Conservation (phyloP, 2,888 invertebrate species). For the Tachina grossa region DNA sequence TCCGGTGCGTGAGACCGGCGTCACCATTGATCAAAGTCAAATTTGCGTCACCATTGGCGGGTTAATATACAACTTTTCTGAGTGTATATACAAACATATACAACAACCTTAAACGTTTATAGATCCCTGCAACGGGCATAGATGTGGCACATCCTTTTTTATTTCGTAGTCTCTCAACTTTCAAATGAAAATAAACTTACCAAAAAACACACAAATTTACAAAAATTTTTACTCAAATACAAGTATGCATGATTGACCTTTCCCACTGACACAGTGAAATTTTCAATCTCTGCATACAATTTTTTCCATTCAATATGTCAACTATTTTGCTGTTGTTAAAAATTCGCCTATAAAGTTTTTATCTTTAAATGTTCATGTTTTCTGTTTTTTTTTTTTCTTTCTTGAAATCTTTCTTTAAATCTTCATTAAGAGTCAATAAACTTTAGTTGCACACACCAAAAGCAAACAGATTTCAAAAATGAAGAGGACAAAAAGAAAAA, state of each 20-base stretch:
- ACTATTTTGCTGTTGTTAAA: background rate
- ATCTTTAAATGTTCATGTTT: slow-evolving; percentile 15
- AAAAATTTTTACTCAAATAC: background rate
- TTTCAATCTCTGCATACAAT: background rate
- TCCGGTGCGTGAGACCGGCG: too few species aligned
- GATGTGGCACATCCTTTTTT: too few species aligned
- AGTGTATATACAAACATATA: too few species aligned
- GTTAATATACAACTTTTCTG: too few species aligned
- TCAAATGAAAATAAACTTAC: background rate
- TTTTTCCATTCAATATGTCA: slow-evolving; percentile 34
- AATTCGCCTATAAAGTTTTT: slow-evolving; percentile 13
- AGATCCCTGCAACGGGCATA: too few species aligned
- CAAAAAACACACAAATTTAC: background rate
- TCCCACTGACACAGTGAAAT: slow-evolving; percentile 71
- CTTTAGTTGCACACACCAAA: slow-evolving; percentile 54
- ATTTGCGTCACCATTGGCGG: too few species aligned
- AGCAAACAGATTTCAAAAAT: slow-evolving; percentile 14
- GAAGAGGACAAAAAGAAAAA: slow-evolving; percentile 28
- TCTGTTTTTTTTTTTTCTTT: slow-evolving; percentile 5
- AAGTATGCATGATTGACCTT: slow-evolving; percentile 48
- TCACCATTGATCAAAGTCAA: too few species aligned
- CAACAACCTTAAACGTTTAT: too few species aligned
- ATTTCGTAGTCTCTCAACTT: background rate
- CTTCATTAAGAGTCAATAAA: slow-evolving; percentile 65
- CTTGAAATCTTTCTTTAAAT: slow-evolving; percentile 9